Percentiles rank a stretch among this genome's conserved stretches.
These are phyloP conservation scores for Scaeva pyrastri DNA, from an alignment of 2,888 invertebrate species.

Conservation along the genomic window DNA sequence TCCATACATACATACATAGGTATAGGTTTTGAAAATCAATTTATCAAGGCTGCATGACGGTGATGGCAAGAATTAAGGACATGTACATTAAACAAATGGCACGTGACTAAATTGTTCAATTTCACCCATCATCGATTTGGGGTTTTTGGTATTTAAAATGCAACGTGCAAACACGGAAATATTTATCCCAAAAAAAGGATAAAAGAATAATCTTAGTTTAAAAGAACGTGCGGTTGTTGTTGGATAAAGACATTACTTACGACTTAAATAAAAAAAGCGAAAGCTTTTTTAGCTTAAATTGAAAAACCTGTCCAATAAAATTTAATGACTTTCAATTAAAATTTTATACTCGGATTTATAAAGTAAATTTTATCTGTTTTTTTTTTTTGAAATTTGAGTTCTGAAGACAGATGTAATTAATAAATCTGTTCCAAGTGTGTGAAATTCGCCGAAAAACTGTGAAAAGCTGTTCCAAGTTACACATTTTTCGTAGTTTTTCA, in stretches of 20 bases:
- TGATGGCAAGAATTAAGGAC: constrained; percentile 17
- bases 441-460: too few species aligned
- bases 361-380: not conserved
- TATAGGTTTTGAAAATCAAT: constrained; percentile 1
- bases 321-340: not conserved
- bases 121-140: constrained; percentile 13
- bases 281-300: not conserved
- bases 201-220: not conserved
- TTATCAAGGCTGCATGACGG: constrained; percentile 21
- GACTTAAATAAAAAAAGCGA: not conserved
- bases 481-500: too few species aligned
- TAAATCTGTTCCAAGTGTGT: too few species aligned
- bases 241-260: not conserved
- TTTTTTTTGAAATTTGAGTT: too few species aligned
- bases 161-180: not conserved
- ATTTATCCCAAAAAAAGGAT: not conserved
- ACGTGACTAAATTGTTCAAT: constrained; percentile 35
- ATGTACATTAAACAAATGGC: constrained; percentile 27
- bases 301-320: not conserved
- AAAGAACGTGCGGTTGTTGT: not conserved
- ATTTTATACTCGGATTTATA: not conserved
- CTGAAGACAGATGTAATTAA: too few species aligned
- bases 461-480: too few species aligned
- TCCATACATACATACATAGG: too few species aligned
- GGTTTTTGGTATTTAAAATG: constrained; percentile 11